Conservation (phyloP, 1,140 invertebrate genomes). For the Papilio helenus region DNA sequence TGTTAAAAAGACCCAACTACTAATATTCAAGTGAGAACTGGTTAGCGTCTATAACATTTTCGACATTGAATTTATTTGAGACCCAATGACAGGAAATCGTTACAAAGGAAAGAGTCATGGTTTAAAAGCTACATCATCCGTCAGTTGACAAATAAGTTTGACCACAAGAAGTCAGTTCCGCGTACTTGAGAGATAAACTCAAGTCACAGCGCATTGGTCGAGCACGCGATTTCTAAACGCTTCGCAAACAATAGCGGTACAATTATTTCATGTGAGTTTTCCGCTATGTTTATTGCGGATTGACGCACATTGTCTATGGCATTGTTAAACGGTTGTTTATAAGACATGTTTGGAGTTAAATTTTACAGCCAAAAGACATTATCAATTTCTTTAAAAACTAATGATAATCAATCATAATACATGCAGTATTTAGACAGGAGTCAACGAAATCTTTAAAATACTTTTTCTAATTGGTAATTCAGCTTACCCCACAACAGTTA, state of each 20-base stretch:
- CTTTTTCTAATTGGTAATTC: not conserved
- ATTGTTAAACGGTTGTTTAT: not conserved
- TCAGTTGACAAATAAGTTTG: not conserved
- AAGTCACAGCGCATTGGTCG: not conserved
- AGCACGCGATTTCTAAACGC: constrained; percentile 15
- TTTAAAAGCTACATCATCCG: not conserved
- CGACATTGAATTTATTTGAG: not conserved
- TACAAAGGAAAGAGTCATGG: not conserved
- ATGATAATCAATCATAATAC: too few species aligned
- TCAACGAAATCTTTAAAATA: not conserved
- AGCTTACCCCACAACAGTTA: not conserved
- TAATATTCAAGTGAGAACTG: too few species aligned
- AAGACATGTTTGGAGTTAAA: too few species aligned
- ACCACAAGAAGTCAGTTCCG: constrained; percentile 6
- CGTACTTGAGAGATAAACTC: constrained; percentile 5
- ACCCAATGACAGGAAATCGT: too few species aligned
- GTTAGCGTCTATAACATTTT: not conserved
- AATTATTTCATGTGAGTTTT: constrained; percentile 1
- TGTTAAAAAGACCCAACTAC: too few species aligned
- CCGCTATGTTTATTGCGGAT: not conserved
- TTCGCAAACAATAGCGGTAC: not conserved
- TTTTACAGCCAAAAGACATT: too few species aligned
- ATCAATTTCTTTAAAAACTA: too few species aligned
- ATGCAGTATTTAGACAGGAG: too few species aligned
- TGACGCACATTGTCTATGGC: not conserved